Percentiles rank a stretch among this genome's conserved stretches.
phyloP scores from a whole-genome alignment of 1,140 invertebrate species.

The Pogonognathellus flavescens region DNA sequence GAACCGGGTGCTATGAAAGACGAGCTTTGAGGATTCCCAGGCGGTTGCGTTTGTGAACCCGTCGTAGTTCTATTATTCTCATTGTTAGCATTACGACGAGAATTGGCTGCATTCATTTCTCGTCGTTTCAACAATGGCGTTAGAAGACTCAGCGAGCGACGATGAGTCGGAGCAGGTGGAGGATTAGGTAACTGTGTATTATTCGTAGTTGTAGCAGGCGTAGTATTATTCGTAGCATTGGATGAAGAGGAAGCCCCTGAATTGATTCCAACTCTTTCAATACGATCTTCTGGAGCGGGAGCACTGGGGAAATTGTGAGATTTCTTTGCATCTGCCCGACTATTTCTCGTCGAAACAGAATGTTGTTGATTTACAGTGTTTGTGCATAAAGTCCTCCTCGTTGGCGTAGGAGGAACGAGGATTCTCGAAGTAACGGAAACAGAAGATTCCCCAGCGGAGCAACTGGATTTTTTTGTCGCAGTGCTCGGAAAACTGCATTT shows the following conservation, averaged over 20 bases:
- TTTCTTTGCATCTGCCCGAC: background rate
- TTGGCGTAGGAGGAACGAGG: constrained; percentile 30
- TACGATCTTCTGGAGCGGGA: constrained; percentile 52
- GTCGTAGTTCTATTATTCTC: constrained; percentile 27
- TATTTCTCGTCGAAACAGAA: background rate
- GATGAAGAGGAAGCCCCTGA: background rate
- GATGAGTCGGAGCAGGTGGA: constrained; percentile 63
- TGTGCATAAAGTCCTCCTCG: background rate
- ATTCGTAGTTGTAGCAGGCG: background rate
- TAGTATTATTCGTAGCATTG: background rate
- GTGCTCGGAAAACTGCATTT: constrained; percentile 67
- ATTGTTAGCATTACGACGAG: constrained; percentile 22
- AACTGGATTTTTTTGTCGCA: background rate
- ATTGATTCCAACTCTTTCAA: constrained; percentile 55
- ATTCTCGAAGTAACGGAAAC: background rate
- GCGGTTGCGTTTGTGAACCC: background rate
- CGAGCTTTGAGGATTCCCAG: constrained; percentile 53
- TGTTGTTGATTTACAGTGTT: background rate
- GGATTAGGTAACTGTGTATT: constrained; percentile 28
- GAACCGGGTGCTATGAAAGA: constrained; percentile 63
- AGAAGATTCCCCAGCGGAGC: constrained; percentile 16
- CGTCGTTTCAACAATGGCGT: constrained; percentile 61
- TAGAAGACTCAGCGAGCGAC: constrained; percentile 59
- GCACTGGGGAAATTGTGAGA: background rate
- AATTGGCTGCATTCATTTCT: constrained; percentile 53